Evolutionary conservation across 2,797 vertebrate species (phyloP), one percentile per base, ranked within the genome.

Genomic region (Adrianichthys oophorus): DNA sequence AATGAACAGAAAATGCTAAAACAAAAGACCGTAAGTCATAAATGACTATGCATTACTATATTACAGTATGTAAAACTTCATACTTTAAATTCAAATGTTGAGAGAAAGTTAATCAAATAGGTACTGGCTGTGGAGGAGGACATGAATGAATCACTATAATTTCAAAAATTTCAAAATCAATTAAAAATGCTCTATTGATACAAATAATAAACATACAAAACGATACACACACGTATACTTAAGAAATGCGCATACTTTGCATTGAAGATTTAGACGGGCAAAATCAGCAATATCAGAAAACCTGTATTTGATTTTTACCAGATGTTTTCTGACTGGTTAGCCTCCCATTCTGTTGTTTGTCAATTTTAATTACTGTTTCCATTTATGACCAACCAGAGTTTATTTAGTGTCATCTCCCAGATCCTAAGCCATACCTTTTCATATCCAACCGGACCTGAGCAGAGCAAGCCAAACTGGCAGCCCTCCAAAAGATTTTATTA

Each of bases 401-500:
- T 62, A 41, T 47, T 48, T 23, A 24, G 13, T 62, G 62, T 71
- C 65, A n/a, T 56, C 68, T 44, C 43, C 44, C 56, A 56, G 56
- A 50, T 52, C 18, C 54, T 56, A 29, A 59, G 51, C 50, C 24
- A 46, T 26, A 32, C 55, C 54, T 56, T 62, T 71, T 70, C 56
- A 69, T 55, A 57, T 59, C 43, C 68, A 78, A 67, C 65, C 72
- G 62, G 60, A 21, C 42, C 50, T 16, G 24, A 70, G 56, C 29
- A 21, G 55, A 57, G 48, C 3, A 23, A 26, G 45, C 57, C 52
- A 56, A 68, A n/a, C 62, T 80, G 74, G 76, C 67, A 42, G 15
- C 6, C 8, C 10, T 72, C 76, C 72, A 65, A 68, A 57, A 72
- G 41, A 19, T 71, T 74, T 81, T 68, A 65, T 76, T 58, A 62